Conservation (phyloP, 2,113 vertebrate species). For the Aspidoscelis tigris region DNA sequence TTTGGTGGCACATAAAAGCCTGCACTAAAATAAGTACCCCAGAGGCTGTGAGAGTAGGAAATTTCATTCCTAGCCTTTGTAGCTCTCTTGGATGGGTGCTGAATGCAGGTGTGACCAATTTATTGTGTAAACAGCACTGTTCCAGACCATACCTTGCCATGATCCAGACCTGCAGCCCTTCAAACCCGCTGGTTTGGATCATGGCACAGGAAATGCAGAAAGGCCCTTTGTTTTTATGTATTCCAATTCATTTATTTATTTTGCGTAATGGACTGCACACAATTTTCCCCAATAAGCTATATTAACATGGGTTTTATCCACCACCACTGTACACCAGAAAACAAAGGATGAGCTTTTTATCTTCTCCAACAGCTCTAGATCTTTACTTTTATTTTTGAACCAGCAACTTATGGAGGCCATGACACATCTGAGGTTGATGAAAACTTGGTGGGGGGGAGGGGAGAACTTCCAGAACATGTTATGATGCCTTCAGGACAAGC, state of each 20-base stretch:
- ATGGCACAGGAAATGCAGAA: too few species aligned
- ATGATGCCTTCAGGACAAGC: neutral
- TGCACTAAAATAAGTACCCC: too few species aligned
- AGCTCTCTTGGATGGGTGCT: too few species aligned
- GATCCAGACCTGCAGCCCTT: too few species aligned
- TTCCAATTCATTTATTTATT: slow-evolving; percentile 30
- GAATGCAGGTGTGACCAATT: too few species aligned
- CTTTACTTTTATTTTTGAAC: slow-evolving; percentile 65
- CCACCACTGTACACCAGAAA: neutral
- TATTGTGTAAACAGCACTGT: too few species aligned
- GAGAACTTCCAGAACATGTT: slow-evolving; percentile 9
- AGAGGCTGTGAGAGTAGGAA: too few species aligned
- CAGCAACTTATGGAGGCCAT: slow-evolving; percentile 36
- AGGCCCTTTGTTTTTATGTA: slow-evolving; percentile 55
- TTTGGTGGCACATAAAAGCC: too few species aligned
- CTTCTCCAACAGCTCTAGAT: slow-evolving; percentile 44
- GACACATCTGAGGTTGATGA: slow-evolving; percentile 35
- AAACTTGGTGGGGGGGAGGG: neutral
- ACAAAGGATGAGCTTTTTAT: slow-evolving; percentile 7
- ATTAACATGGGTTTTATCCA: slow-evolving; percentile 37
- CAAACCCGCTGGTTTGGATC: too few species aligned
- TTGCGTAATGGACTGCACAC: slow-evolving; percentile 13
- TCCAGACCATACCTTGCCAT: too few species aligned
- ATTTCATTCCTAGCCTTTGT: too few species aligned
- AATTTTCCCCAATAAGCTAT: slow-evolving; percentile 55